phyloP scores from a whole-genome alignment of 2,113 vertebrate species.

The Lophius piscatorius region DNA sequence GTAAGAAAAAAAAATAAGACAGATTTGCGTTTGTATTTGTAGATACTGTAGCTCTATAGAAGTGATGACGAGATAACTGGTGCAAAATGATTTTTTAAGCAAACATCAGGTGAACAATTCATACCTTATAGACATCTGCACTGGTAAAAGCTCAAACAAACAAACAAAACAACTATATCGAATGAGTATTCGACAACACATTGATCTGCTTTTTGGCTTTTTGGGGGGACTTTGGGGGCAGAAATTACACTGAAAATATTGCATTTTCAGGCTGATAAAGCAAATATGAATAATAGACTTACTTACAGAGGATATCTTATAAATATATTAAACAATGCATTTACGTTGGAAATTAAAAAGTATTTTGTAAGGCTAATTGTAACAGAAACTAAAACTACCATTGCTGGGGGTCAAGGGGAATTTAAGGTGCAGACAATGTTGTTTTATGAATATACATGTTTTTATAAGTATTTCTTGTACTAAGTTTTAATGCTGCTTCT shows the following conservation, averaged over 20 bases:
- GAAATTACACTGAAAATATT: conserved; percentile 1
- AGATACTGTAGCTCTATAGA: conserved; percentile 26
- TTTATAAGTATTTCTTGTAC: conserved; percentile 73
- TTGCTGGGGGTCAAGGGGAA: conserved; percentile 52
- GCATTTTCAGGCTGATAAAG: neutral
- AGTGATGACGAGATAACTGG: conserved; percentile 11
- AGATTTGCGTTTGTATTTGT: conserved; percentile 48
- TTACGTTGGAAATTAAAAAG: conserved; percentile 6
- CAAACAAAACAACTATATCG: too few relatives aligned
- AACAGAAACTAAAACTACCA: conserved; percentile 50
- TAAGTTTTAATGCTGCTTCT: conserved; percentile 75
- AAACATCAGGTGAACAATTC: conserved; percentile 20
- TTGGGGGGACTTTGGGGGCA: too few relatives aligned
- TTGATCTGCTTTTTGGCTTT: too few relatives aligned
- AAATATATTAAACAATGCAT: conserved; percentile 16
- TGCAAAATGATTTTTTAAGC: conserved; percentile 10
- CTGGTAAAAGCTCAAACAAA: conserved; percentile 8
- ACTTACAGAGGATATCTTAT: conserved; percentile 15
- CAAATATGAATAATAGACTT: neutral
- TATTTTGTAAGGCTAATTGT: conserved; percentile 50
- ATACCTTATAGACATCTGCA: conserved; percentile 10
- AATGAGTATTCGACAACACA: too few relatives aligned
- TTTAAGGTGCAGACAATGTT: conserved; percentile 46
- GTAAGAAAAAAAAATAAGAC: neutral
- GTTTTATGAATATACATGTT: conserved; percentile 67